phyloP scores from a whole-genome alignment of 2,797 vertebrate species.

The Mallotus villosus region DNA sequence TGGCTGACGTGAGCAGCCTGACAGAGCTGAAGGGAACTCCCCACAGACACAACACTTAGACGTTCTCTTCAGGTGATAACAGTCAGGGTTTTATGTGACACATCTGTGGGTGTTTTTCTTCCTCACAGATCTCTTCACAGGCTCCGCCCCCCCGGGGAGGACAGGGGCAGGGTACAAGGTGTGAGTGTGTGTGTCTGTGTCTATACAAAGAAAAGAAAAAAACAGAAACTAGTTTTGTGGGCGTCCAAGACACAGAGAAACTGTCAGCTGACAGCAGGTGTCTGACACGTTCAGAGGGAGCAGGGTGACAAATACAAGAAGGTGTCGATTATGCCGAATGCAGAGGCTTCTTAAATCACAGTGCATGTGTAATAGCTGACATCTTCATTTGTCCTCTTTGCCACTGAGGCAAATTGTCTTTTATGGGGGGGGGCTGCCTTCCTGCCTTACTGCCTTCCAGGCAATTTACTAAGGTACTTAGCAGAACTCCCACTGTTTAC shows the following conservation, averaged over 20 bases:
- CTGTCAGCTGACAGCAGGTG: slow-evolving; percentile 29
- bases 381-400: slow-evolving; percentile 56
- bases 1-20: background rate
- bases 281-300: slow-evolving; percentile 1
- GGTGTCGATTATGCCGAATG: slow-evolving; percentile 18
- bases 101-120: slow-evolving; percentile 35
- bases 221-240: background rate
- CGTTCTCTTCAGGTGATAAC: slow-evolving; percentile 18
- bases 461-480: slow-evolving; percentile 66
- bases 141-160: slow-evolving; percentile 50
- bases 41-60: slow-evolving; percentile 40
- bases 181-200: background rate
- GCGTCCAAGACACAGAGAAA: background rate
- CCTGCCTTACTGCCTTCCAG: slow-evolving; percentile 57
- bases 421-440: too few relatives aligned
- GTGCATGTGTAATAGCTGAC: slow-evolving; percentile 60
- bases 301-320: background rate
- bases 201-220: too few relatives aligned
- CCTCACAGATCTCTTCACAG: slow-evolving; percentile 51
- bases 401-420: slow-evolving; percentile 67
- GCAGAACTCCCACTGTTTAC: slow-evolving; percentile 70
- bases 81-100: slow-evolving; percentile 19
- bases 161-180: slow-evolving; percentile 4
- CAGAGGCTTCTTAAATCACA: slow-evolving; percentile 54
- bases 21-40: slow-evolving; percentile 34